Evolutionary conservation across 2,113 vertebrate species (phyloP), one percentile per base, ranked within the genome.

Genomic region (Syngnathus typhle): DNA sequence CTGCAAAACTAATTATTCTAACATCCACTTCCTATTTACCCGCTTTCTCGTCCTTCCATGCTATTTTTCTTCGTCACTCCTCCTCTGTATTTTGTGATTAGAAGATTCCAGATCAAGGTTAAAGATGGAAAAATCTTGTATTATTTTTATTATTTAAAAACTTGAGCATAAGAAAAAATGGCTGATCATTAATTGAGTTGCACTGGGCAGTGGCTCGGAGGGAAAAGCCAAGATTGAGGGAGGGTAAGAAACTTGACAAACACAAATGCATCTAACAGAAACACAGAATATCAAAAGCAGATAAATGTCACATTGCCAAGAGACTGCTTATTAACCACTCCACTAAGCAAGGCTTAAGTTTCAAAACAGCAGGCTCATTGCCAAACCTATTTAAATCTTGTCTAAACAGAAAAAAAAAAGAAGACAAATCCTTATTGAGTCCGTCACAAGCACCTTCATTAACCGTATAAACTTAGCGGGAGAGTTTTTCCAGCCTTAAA

Each of bases 351-450:
- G 73, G 72, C 77, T 70, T 68, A 32, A 74, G 70, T 36, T 37
- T 82, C 75, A 64, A 79, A 86, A 62, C 64, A 75, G 70, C 77
- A 27, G 85, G 78, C 81, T 56, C 27, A 0, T 65, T 76, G 83
- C 80, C 85, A 85, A 75, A 76, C 70, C 70, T 77, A 75, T 84
- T 87, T 83, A 82, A 83, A 80, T 84, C 83, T 75, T 69, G 62
- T 75, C 79, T 79, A 76, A 80, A 83, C 74, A 32, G 27, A 3
- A 32, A 32, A 83, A 80, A 84, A 67, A 67, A 61, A n/a, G n/a
- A 70, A 78, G 83, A 73, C 70, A 70, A 69, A 78, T 78, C 46
- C 69, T 81, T 73, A 79, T 81, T 79, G 79, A 86, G 76, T 73
- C 78, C 49, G 73, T 79, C 74, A 72, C 78, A 36, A 71, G 69